Conservation (phyloP, 1,140 invertebrate species). For the Idris sp. region DNA sequence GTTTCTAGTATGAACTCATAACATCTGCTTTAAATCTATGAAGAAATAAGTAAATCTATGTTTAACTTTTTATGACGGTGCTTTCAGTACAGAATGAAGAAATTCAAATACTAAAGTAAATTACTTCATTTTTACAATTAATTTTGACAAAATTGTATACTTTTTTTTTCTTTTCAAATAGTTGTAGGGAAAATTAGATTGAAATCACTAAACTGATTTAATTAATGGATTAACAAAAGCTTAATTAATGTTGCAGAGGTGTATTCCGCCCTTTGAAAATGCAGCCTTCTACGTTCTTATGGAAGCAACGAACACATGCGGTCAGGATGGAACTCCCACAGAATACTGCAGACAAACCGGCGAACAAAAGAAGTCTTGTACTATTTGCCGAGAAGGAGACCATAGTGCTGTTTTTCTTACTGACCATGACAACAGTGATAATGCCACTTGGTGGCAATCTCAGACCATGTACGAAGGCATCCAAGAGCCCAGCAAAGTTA, state of each 20-base stretch:
- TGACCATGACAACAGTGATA: constrained; percentile 92
- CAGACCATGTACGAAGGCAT: constrained; percentile 97
- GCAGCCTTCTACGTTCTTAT: constrained; percentile 92
- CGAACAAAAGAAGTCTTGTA: constrained; percentile 78
- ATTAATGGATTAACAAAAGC: no score
- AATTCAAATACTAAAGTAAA: no score
- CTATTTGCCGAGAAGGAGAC: constrained; percentile 78
- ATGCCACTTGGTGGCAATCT: constrained; percentile 99
- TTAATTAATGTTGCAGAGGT: constrained; percentile 84
- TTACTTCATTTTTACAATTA: no score
- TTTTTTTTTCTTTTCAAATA: no score
- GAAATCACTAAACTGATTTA: no score
- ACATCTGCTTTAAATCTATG: constrained; percentile 15
- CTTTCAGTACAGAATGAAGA: no score
- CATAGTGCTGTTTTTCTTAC: constrained; percentile 91
- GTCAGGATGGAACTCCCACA: constrained; percentile 83
- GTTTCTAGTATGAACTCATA: constrained; percentile 1
- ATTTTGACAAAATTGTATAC: no score
- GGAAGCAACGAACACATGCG: constrained; percentile 97
- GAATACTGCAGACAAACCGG: constrained; percentile 95
- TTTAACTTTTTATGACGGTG: constrained; percentile 25
- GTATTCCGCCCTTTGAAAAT: constrained; percentile 97
- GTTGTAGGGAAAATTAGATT: no score
- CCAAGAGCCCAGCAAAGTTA: constrained; percentile 93
- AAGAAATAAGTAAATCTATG: constrained; percentile 15